Conservation (phyloP, 2,797 vertebrate genomes). For the Adrianichthys oophorus region DNA sequence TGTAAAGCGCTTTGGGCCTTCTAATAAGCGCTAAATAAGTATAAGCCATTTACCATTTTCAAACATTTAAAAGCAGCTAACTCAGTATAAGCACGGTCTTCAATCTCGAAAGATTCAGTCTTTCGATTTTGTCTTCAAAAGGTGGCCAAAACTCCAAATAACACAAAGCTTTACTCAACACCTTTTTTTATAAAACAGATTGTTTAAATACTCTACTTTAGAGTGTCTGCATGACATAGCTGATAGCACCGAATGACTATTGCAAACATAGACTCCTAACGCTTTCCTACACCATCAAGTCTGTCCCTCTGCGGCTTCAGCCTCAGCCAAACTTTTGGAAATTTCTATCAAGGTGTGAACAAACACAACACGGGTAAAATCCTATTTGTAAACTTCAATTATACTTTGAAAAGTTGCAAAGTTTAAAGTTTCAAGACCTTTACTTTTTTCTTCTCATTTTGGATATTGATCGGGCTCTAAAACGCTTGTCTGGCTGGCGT, state of each 20-base stretch:
- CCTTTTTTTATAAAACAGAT: too few relatives aligned
- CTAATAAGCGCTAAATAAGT: too few relatives aligned
- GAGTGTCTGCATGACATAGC: slow-evolving; percentile 63
- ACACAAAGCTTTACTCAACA: too few relatives aligned
- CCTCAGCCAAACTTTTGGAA: slow-evolving; percentile 75
- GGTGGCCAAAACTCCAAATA: neutral
- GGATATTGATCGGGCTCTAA: slow-evolving; percentile 74
- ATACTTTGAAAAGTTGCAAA: slow-evolving; percentile 76
- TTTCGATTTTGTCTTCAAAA: neutral
- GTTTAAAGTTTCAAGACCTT: slow-evolving; percentile 74
- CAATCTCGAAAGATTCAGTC: neutral
- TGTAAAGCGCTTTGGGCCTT: too few relatives aligned
- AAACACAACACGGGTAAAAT: slow-evolving; percentile 72
- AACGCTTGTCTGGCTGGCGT: slow-evolving; percentile 49
- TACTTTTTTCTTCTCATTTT: slow-evolving; percentile 68
- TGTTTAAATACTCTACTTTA: slow-evolving; percentile 49
- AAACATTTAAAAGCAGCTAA: too few relatives aligned
- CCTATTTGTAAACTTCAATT: slow-evolving; percentile 78
- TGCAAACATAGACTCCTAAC: slow-evolving; percentile 71
- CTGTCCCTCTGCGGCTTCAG: slow-evolving; percentile 76
- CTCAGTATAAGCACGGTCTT: too few relatives aligned
- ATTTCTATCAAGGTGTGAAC: slow-evolving; percentile 75
- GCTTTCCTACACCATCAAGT: slow-evolving; percentile 73
- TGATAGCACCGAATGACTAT: slow-evolving; percentile 70
- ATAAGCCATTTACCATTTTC: too few relatives aligned